A percentile compares a stretch with the other conserved stretches of the same genome.
phyloP scores from a whole-genome alignment of 2,888 invertebrate genomes.

The Smittia aterrima region DNA sequence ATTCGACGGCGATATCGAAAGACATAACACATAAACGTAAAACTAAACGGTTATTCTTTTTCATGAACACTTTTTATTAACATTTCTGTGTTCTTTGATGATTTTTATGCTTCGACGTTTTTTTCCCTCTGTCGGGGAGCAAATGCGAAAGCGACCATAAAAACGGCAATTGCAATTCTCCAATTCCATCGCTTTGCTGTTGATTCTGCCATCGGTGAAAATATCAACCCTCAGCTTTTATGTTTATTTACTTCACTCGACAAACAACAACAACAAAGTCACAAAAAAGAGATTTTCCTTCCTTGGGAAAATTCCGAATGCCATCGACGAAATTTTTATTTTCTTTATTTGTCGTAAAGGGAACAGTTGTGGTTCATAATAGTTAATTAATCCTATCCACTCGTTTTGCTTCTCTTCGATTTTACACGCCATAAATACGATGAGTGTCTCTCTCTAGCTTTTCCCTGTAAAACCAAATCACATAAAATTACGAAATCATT shows the following conservation, averaged over 20 bases:
- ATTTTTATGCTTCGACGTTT: background rate
- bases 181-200: background rate
- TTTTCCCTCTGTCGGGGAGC: background rate
- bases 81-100: slow-evolving; percentile 5
- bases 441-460: background rate
- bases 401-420: background rate
- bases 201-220: slow-evolving; percentile 6
- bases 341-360: background rate
- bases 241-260: slow-evolving; percentile 6
- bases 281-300: background rate
- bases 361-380: slow-evolving; percentile 2
- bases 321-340: background rate
- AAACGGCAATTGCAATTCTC: background rate
- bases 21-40: slow-evolving; percentile 40
- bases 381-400: slow-evolving; percentile 13
- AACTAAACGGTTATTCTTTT: slow-evolving; percentile 34
- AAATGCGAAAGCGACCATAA: background rate
- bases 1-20: slow-evolving; percentile 27
- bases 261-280: too few species aligned
- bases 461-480: background rate
- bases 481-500: slow-evolving; percentile 5
- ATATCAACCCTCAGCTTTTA: slow-evolving; percentile 12
- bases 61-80: slow-evolving; percentile 5
- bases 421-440: background rate
- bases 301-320: background rate